Evolutionary conservation across 2,113 vertebrate species (phyloP), one percentile per base, ranked within the genome.

Genomic region (Poecile atricapillus): DNA sequence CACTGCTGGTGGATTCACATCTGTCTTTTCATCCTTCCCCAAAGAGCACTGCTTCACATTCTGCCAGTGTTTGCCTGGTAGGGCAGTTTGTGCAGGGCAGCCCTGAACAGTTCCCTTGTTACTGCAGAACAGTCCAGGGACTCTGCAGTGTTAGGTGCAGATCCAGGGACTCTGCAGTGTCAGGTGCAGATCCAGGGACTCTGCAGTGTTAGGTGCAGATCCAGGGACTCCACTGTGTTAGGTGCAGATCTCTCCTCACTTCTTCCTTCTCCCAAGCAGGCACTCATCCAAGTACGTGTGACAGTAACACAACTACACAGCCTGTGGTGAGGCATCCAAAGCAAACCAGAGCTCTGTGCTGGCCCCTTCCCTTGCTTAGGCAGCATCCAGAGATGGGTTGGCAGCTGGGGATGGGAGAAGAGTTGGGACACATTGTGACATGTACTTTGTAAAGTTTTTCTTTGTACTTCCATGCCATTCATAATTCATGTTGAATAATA

Each of bases 401-500:
- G 71, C 77, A 83, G 46, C 65, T 87, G 62, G 41, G 53, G 56
- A 77, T 41, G 24, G 46, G 35, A 67, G 53, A 94, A 67, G 47
- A 90, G 23, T 22, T 59, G 43, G 59, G 71, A 52, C 0, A 5
- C 13, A 12, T 62, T 55, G 43, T 53, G 28, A 76, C 30, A 77
- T 15, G 8, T 58, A 53, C 49, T 87, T 69, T 39, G 35, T 73
- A 79, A 90, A 93, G 52, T 62, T 87, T 73, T 59, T 50, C 84
- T 63, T 50, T 35, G 33, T 70, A 28, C 25, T 70, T 94, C 78
- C 27, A n/a, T 74, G 59, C 52, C 49, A 85, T 88, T 95, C 55
- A 95, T 85, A 92, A 71, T 80, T 93, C 55, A 88, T 70, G 35
- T 52, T 90, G 79, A 80, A 83, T 93, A 83, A 92, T 81, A 70